Evolutionary conservation across 2,113 vertebrate genomes (phyloP), one percentile per base, ranked within the genome.

Genomic region (Siniperca chuatsi): DNA sequence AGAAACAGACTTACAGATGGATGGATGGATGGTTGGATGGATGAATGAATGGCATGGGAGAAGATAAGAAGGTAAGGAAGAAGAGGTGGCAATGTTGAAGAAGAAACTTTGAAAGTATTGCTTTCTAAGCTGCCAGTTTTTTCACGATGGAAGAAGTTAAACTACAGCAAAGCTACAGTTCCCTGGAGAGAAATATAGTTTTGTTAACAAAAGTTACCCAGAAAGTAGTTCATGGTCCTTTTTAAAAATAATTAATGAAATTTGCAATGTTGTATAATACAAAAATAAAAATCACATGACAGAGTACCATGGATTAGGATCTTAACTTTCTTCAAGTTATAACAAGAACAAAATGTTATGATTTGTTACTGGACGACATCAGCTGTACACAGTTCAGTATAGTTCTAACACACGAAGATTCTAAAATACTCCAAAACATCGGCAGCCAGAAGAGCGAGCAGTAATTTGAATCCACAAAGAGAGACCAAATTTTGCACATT

Each of bases 41-140:
- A 72, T 80, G 64, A 65, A 85, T 81, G 78, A 68, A 69, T 44
- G 75, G 48, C 69, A 78, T 4, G 72, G 75, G 64, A 79, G 37
- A 72, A 57, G 72, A 72, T 20, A n/a, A n/a, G n/a, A n/a, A n/a
- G 55, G 20, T 57, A 40, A 25, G 66, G 46, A 76, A 62, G 70
- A 16, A 35, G 20, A 61, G 42, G 1, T 85, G 57, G 57, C 23
- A 54, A 33, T 7, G 70, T 46, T 52, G 35, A 57, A 60, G 37
- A n/a, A 57, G 61, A 66, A 70, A 79, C 64, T 85, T 85, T 70
- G 29, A 64, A 85, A 75, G 25, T 46, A 11, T 44, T 6, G 21
- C 35, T 81, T 75, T 84, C 58, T 55, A 61, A 77, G 48, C 35
- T 78, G 79, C 67, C 60, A 65, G 44, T 48, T 55, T 2, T 57